A percentile compares a stretch with the other conserved stretches of the same genome.
Evolutionary conservation across 2,797 vertebrate species (phyloP).

Genomic region (Crocidura indochinensis): DNA sequence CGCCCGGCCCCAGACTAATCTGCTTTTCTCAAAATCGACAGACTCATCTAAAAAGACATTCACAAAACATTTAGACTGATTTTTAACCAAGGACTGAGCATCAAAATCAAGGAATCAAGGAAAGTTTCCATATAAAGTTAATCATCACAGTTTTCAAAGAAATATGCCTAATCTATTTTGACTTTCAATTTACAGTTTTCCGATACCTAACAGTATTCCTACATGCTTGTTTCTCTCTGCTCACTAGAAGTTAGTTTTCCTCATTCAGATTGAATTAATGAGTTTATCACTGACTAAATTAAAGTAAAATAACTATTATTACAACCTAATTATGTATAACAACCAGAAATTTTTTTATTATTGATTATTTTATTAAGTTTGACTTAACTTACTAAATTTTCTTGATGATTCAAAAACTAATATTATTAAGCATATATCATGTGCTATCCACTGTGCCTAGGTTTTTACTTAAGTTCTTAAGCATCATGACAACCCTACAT

Average conservation of each 20-base stretch:
- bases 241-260: neutral
- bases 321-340: neutral
- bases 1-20: no score
- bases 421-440: neutral
- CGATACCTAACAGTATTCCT: neutral
- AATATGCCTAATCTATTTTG: neutral
- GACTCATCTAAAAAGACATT: neutral
- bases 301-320: neutral
- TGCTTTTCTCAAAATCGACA: constrained; percentile 6
- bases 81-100: constrained; percentile 12
- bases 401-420: constrained; percentile 1
- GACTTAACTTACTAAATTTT: constrained; percentile 44
- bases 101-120: neutral
- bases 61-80: neutral
- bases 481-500: neutral
- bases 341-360: constrained; percentile 19
- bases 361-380: constrained; percentile 14
- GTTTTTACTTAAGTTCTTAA: constrained; percentile 6
- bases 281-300: neutral
- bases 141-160: constrained; percentile 29
- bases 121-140: neutral
- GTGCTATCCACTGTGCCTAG: neutral
- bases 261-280: neutral
- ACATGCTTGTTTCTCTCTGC: neutral
- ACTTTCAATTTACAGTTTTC: constrained; percentile 22